These are phyloP conservation scores for Odontomachus brunneus DNA, from an alignment of 1,140 invertebrate genomes.

Conservation along the genomic window DNA sequence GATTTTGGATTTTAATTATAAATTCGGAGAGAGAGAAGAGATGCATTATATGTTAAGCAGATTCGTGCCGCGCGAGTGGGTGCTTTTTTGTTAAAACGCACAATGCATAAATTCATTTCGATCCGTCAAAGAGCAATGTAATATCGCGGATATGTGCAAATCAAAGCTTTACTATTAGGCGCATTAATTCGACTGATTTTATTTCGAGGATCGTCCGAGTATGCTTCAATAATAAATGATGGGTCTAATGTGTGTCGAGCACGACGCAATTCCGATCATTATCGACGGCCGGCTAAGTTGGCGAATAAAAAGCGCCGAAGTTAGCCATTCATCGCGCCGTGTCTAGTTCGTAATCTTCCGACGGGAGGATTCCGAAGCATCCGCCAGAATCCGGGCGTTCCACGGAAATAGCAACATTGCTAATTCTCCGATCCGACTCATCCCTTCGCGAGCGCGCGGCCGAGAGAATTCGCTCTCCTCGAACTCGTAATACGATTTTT, in stretches of 20 bases:
- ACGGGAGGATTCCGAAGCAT: slow-evolving; percentile 42
- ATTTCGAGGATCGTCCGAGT: not conserved
- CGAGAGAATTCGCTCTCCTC: slow-evolving; percentile 48
- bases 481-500: slow-evolving; percentile 60
- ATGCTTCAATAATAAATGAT: not conserved
- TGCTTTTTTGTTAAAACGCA: not conserved
- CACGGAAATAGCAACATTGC: slow-evolving; percentile 55
- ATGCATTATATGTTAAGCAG: too few relatives aligned
- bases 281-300: not conserved
- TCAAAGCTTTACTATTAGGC: not conserved
- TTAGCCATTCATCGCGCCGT: slow-evolving; percentile 10
- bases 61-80: too few relatives aligned
- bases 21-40: too few relatives aligned
- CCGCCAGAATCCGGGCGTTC: slow-evolving; percentile 47
- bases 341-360: slow-evolving; percentile 51
- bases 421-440: slow-evolving; percentile 54
- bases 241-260: not conserved
- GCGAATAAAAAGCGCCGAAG: slow-evolving; percentile 23
- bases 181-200: not conserved
- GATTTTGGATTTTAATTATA: too few relatives aligned
- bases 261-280: slow-evolving; percentile 1
- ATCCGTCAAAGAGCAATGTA: not conserved
- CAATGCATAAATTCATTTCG: slow-evolving; percentile 11
- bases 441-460: slow-evolving; percentile 3
- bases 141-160: not conserved